Percentiles rank a stretch among this genome's conserved stretches.
These are phyloP conservation scores for Tachypleus tridentatus DNA, from an alignment of 1,140 invertebrate species.

Conservation along the genomic window DNA sequence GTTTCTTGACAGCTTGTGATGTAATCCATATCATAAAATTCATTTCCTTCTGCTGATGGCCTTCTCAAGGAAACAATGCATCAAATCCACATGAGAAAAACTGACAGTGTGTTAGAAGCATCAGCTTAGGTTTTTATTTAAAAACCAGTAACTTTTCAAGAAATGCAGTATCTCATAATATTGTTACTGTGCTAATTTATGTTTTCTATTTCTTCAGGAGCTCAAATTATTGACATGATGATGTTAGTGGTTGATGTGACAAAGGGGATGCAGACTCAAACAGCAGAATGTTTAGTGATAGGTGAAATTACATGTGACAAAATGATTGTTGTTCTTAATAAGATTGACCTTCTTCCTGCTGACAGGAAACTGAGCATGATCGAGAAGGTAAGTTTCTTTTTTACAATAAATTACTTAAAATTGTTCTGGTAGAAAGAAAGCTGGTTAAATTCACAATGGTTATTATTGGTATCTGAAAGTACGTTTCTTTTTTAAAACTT, in stretches of 20 bases:
- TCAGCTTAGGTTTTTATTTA: too few relatives aligned
- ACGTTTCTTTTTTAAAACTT: not conserved
- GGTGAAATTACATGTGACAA: conserved; percentile 53
- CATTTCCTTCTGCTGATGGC: too few relatives aligned
- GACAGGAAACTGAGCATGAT: conserved; percentile 39
- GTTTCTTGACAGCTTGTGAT: too few relatives aligned
- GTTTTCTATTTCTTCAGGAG: conserved; percentile 31
- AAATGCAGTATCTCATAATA: too few relatives aligned
- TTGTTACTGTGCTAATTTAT: conserved; percentile 4
- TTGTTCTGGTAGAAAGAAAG: not conserved
- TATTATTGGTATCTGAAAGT: too few relatives aligned
- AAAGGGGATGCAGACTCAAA: conserved; percentile 68
- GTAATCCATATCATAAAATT: too few relatives aligned
- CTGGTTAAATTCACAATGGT: too few relatives aligned
- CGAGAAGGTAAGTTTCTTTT: conserved; percentile 40
- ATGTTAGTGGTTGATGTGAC: conserved; percentile 57
- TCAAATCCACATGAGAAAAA: too few relatives aligned
- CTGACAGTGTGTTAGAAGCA: too few relatives aligned
- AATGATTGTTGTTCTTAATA: conserved; percentile 60
- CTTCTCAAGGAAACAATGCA: too few relatives aligned
- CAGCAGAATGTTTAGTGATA: conserved; percentile 62
- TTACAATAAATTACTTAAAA: not conserved
- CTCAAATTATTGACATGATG: conserved; percentile 66
- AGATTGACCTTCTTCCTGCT: conserved; percentile 50
- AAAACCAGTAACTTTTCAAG: too few relatives aligned